These are phyloP conservation scores for Pipistrellus pygmaeus DNA, from an alignment of 2,797 vertebrate species.

Conservation along the genomic window DNA sequence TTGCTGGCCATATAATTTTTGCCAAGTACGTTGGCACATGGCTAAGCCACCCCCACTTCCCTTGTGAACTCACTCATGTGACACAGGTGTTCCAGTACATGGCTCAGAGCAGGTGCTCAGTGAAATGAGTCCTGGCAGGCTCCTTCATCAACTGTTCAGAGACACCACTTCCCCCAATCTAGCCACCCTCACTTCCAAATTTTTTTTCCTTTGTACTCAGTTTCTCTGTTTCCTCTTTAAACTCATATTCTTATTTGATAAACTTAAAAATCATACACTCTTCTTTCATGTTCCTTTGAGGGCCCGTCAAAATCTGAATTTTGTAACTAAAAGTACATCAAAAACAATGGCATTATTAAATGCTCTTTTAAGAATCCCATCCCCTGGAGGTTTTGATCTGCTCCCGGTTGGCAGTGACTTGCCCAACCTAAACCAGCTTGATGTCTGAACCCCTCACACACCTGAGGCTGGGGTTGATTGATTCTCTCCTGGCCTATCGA, in stretches of 20 bases:
- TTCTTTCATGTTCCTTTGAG: slow-evolving; percentile 47
- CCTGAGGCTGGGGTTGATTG: neutral
- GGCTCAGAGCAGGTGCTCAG: neutral
- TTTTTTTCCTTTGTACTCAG: neutral
- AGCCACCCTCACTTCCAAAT: neutral
- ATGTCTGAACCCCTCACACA: neutral
- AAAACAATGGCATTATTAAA: slow-evolving; percentile 9
- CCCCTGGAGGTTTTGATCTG: neutral
- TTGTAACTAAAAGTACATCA: slow-evolving; percentile 37
- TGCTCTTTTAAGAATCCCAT: neutral
- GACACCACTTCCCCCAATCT: neutral
- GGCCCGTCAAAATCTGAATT: slow-evolving; percentile 57
- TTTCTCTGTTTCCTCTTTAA: slow-evolving; percentile 54
- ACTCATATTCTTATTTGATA: neutral
- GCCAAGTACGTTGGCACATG: neutral
- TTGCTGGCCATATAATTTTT: neutral
- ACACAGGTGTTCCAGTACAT: neutral
- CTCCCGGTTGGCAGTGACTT: neutral
- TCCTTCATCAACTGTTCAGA: neutral
- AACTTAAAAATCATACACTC: slow-evolving; percentile 10
- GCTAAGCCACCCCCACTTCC: neutral
- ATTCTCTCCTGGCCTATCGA: neutral
- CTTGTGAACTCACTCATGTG: neutral
- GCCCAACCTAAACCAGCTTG: neutral
- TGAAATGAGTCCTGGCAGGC: neutral